Evolutionary conservation across 2,113 vertebrate species (phyloP).

Genomic region (Mesembrinibis cayennensis): DNA sequence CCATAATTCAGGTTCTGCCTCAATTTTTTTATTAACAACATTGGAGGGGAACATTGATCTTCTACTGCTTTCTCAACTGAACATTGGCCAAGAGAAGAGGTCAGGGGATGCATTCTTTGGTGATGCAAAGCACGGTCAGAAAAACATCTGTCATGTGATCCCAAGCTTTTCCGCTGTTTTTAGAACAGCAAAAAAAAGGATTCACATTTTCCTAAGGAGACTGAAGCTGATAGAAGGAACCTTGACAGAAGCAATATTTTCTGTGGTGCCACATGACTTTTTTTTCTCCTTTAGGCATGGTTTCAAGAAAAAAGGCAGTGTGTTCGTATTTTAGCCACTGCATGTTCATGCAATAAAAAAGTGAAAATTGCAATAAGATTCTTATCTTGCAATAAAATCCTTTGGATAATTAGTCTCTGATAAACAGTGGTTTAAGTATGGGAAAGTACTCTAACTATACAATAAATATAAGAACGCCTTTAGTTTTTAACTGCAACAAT

Average conservation of each 20-base stretch:
- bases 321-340: not conserved
- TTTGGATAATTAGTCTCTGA: slow-evolving; percentile 5
- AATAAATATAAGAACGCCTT: slow-evolving; percentile 68
- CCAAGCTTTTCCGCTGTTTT: not conserved
- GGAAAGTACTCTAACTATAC: slow-evolving; percentile 69
- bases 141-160: not conserved
- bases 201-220: not conserved
- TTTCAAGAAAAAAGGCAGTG: not conserved
- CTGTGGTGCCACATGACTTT: not conserved
- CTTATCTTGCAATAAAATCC: slow-evolving; percentile 30
- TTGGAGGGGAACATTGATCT: not conserved
- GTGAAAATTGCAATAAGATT: not conserved
- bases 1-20: not conserved
- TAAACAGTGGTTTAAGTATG: slow-evolving; percentile 35
- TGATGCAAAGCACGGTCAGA: not conserved
- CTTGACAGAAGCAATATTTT: not conserved
- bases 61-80: not conserved
- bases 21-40: not conserved
- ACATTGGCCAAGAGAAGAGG: not conserved
- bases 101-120: not conserved
- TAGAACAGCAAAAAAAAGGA: not conserved
- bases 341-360: not conserved
- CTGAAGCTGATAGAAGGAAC: not conserved
- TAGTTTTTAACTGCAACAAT: slow-evolving; percentile 61
- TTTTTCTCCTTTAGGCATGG: not conserved